Base-by-base conservation (phyloP, 2,797 vertebrate genomes). In the Cyclura pinguis region DNA sequence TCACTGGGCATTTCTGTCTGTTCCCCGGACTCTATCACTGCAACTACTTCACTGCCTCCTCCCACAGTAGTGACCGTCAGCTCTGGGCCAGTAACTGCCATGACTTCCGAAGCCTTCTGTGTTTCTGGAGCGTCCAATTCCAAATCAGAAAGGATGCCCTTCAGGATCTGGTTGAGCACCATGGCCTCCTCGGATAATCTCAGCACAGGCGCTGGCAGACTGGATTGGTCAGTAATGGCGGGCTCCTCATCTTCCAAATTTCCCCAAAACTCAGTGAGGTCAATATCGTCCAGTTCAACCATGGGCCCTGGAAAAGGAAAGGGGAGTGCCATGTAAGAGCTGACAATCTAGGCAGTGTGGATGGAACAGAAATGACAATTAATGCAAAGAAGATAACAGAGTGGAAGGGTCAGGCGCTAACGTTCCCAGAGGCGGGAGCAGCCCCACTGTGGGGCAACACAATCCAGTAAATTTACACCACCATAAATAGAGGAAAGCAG, bases 271-370 rank as follows among this genome's bases (percentile, higher is more conserved):
- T 96, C 95, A 18, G 0, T 1, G 22, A 96, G 92, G 1, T 95
- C 89, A 87, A 96, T 96, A 77, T 98, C 97, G 80, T 95, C 96
- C 92, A 97, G 93, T 83, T 97, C 96, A 91, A 94, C 73, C n/a
- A 98, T 89, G 57, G 97, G 98, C 98, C 97, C 97, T 98, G 93
- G 92, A 90, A 67, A 5, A 96, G 57, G 94, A 95, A 94, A 93
- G 47, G 14, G 18, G 0, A 18, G 55, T 1, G 29, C 18, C 83
- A 29, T 8, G 0, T 91, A 91, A 89, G 35, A 55, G 38, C 81
- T 27, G 22, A 50, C 9, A 35, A 62, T 74, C 64, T 32, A 82
- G 57, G 22, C 64, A 22, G 20, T 4, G 22, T 9, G 20, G 12
- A 14, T 1, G 18, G 24, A 1, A 16, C 29, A 88, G 52, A 0